Evolutionary conservation across 2,797 vertebrate species (phyloP).

Genomic region (Rhabdophis nuchalis): DNA sequence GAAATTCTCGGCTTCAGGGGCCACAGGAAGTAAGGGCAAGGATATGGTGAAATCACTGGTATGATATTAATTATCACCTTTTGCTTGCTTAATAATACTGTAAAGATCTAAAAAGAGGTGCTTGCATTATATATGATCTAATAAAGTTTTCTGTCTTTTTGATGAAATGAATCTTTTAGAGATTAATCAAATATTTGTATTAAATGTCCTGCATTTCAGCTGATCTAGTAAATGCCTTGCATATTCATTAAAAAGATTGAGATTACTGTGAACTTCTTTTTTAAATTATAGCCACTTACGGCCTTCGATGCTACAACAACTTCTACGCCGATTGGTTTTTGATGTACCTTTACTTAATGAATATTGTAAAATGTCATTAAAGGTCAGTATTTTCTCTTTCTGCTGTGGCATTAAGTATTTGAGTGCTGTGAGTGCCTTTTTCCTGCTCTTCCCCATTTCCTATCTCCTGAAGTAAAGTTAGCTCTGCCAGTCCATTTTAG

Average conservation of each 20-base stretch:
- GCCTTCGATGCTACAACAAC: constrained; percentile 96
- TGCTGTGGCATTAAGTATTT: not conserved
- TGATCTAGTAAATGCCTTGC: not conserved
- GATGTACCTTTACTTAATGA: constrained; percentile 95
- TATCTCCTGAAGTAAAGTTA: not conserved
- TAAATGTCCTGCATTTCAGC: not conserved
- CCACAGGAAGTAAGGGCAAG: not conserved
- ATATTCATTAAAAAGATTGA: not conserved
- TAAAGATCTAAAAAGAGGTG: not conserved
- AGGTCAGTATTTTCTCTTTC: constrained; percentile 72
- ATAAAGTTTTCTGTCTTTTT: not conserved
- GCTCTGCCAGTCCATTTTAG: not conserved
- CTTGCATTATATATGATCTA: not conserved
- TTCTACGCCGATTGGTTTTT: constrained; percentile 92
- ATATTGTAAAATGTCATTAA: constrained; percentile 98
- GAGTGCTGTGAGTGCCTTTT: not conserved
- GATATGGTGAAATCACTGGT: not conserved
- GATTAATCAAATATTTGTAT: not conserved
- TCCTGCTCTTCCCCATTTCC: not conserved
- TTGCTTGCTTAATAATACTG: not conserved
- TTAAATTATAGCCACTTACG: constrained; percentile 81
- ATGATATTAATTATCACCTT: not conserved
- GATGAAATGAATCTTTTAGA: not conserved
- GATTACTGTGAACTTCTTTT: constrained; percentile 14
- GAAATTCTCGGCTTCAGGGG: not conserved